A percentile compares a stretch with the other conserved stretches of the same genome.
phyloP scores from a whole-genome alignment of 1,140 invertebrate species.

The Lordiphosa mommai region DNA sequence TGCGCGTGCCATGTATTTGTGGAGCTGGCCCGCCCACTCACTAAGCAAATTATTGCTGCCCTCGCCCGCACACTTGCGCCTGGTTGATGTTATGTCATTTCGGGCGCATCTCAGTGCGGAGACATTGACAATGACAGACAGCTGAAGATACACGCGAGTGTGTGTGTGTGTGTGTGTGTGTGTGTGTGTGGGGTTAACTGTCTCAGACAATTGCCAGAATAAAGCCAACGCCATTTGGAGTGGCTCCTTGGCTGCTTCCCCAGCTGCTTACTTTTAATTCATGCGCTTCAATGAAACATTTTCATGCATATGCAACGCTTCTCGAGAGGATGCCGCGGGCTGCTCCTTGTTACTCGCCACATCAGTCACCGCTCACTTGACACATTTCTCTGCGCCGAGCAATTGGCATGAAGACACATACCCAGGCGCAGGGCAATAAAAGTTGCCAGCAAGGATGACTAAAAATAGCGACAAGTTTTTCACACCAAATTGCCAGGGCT shows the following conservation, averaged over 20 bases:
- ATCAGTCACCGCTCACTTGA: slow-evolving; percentile 79
- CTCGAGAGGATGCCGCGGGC: slow-evolving; percentile 22
- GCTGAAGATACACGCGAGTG: slow-evolving; percentile 16
- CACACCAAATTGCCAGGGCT: slow-evolving; percentile 55
- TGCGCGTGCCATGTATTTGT: slow-evolving; percentile 58
- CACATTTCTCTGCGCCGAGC: slow-evolving; percentile 64
- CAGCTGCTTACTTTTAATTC: slow-evolving; percentile 40
- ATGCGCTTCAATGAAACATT: slow-evolving; percentile 48
- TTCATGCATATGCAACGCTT: slow-evolving; percentile 46
- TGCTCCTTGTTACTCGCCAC: slow-evolving; percentile 71
- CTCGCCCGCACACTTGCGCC: neutral
- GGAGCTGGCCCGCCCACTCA: slow-evolving; percentile 5
- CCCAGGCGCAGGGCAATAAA: slow-evolving; percentile 62
- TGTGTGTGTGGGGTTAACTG: slow-evolving; percentile 29
- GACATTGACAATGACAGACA: slow-evolving; percentile 62
- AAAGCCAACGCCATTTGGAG: slow-evolving; percentile 61
- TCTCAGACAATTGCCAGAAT: slow-evolving; percentile 49
- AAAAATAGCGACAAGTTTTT: slow-evolving; percentile 69
- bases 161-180: neutral
- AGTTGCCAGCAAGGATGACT: slow-evolving; percentile 22
- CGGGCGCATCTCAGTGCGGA: slow-evolving; percentile 35
- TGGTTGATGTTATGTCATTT: slow-evolving; percentile 24
- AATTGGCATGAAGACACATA: slow-evolving; percentile 67
- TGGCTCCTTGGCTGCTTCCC: slow-evolving; percentile 20
- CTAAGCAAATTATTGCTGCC: slow-evolving; percentile 47